A percentile compares a stretch with the other conserved stretches of the same genome.
phyloP scores from a whole-genome alignment of 2,113 vertebrate genomes.

The Xenopus tropicalis region UCB_Xtro_10.0 CM004447.2:32997501-32998000 shows the following conservation, averaged over 20 bases:
- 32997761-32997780: conserved; percentile 12
- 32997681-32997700: conserved; percentile 41
- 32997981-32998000: too few species aligned
- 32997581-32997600: conserved; percentile 38
- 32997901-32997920: too few species aligned
- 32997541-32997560: conserved; percentile 6
- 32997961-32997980: too few species aligned
- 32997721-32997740: conserved; percentile 32
- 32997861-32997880: not conserved
- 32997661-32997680: conserved; percentile 18
- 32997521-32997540: conserved; percentile 24
- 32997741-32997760: conserved; percentile 23
- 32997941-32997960: too few species aligned
- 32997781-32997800: not conserved
- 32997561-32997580: conserved; percentile 31
- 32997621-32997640: conserved; percentile 33
- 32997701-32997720: conserved; percentile 42
- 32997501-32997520: conserved; percentile 35
- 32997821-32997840: conserved; percentile 16
- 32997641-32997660: conserved; percentile 35
- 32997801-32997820: not conserved
- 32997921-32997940: too few species aligned
- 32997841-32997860: conserved; percentile 21
- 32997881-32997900: too few species aligned
- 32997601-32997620: conserved; percentile 14